Evolutionary conservation across 2,888 invertebrate species (phyloP).

Genomic region (Parascotia fuliginaria): DNA sequence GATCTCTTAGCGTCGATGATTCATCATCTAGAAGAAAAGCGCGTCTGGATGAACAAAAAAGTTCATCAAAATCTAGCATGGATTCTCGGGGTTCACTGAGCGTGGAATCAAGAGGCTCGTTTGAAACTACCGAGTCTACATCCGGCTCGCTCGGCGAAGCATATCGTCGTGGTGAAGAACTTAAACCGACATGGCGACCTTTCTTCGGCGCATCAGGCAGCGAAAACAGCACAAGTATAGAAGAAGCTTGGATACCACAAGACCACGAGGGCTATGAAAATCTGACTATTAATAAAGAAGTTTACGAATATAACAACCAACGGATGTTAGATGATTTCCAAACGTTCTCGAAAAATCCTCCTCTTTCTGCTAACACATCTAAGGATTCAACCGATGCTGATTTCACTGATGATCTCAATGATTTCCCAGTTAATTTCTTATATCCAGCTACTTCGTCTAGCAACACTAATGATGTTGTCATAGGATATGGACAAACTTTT

Average conservation of each 20-base stretch:
- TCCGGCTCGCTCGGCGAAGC: conserved; percentile 91
- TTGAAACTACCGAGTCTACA: conserved; percentile 90
- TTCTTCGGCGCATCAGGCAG: conserved; percentile 92
- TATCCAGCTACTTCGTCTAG: conserved; percentile 88
- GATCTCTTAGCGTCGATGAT: conserved; percentile 82
- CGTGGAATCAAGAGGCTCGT: conserved; percentile 90
- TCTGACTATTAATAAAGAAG: conserved; percentile 78
- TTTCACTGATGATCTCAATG: conserved; percentile 91
- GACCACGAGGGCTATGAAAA: conserved; percentile 89
- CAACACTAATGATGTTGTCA: conserved; percentile 88
- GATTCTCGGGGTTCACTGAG: conserved; percentile 88
- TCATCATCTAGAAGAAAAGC: conserved; percentile 77
- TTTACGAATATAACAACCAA: conserved; percentile 77
- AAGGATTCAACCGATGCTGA: conserved; percentile 87
- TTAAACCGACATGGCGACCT: conserved; percentile 93
- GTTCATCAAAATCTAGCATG: conserved; percentile 87
- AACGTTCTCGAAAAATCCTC: conserved; percentile 80
- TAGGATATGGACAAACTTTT: conserved; percentile 90
- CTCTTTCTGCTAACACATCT: conserved; percentile 78
- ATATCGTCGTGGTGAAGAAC: conserved; percentile 88
- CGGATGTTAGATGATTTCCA: conserved; percentile 80
- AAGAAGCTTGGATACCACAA: conserved; percentile 93
- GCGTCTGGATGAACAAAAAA: conserved; percentile 81
- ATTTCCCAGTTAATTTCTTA: conserved; percentile 90
- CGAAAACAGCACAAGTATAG: conserved; percentile 94